Percentiles rank a stretch among this genome's conserved stretches.
Conservation (phyloP, 1,140 invertebrate species). For the Sesamia nonagrioides region DNA sequence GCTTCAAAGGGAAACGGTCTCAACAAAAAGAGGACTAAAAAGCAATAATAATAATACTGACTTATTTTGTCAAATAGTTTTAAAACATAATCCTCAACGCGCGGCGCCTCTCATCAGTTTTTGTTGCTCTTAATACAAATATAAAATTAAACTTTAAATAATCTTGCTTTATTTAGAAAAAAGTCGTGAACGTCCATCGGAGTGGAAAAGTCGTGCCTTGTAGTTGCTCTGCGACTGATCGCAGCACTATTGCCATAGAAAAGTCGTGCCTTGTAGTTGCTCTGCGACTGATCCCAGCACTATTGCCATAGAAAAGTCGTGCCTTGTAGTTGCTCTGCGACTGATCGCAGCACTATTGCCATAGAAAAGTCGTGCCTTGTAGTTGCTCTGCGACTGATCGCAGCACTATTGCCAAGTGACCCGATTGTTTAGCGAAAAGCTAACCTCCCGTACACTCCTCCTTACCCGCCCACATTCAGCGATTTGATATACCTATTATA, state of each 20-base stretch:
- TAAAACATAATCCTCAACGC: not conserved
- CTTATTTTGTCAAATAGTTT: not conserved
- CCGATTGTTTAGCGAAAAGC: not conserved
- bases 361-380: not conserved
- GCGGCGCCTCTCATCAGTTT: too few species aligned
- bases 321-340: too few species aligned
- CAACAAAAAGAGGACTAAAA: not conserved
- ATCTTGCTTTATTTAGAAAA: too few species aligned
- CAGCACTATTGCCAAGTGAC: conserved; percentile 2
- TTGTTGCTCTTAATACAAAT: too few species aligned
- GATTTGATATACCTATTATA: not conserved
- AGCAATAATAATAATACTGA: too few species aligned
- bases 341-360: not conserved
- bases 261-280: too few species aligned
- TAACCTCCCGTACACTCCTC: not conserved
- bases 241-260: too few species aligned
- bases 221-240: too few species aligned
- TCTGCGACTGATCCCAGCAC: too few species aligned
- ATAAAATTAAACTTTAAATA: too few species aligned
- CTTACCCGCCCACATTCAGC: not conserved
- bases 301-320: not conserved
- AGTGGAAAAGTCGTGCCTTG: too few species aligned
- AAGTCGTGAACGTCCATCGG: too few species aligned
- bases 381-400: not conserved
- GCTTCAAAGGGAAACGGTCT: not conserved